Base-by-base conservation (phyloP, 2,797 vertebrate species). In the Poecile montanus region DNA sequence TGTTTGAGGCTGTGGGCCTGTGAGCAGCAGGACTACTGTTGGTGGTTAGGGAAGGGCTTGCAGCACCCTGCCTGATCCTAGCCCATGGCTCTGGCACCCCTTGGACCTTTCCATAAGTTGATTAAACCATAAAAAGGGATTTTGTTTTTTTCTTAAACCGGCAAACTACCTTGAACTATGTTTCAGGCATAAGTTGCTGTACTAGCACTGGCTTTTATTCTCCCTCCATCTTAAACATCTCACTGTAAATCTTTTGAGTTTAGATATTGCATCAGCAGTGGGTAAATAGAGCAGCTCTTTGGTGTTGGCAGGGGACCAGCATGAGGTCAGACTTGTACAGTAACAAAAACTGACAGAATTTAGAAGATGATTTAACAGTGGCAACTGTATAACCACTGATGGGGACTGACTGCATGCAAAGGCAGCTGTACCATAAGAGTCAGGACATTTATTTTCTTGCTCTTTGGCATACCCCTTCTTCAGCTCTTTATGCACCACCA, bases 321-420 rank as follows among this genome's bases (percentile, higher is more conserved):
- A 91, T 97, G 95, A 96, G 66, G 36, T 97, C 97, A 97, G 40
- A 74, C 74, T 84, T 75, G 58, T 81, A 88, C 82, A 85, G 85
- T 89, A 97, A 95, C 83, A 96, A 95, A 96, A 97, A 57, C 66
- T 60, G 72, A 53, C 81, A 79, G 93, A 86, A 81, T 94, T 95
- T 94, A 96, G 94, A 94, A 93, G 96, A 91, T 75, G 21, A 78
- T 96, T 96, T 78, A 88, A 88, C 85, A 93, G 95, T 93, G 91
- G 86, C 82, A 85, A 75, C 54, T 83, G 40, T 88, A 83, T 85
- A 91, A 50, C 27, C 25, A 21, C 91, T 85, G 82, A 71, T 47
- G 22, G 30, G 50, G 75, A 60, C 70, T 85, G 76, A 63, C 51
- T 94, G 80, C 67, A 47, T 5, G 34, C 84, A 94, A 93, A 92